Base-by-base conservation (phyloP, 2,888 invertebrate species). In the Bhutanitis thaidina region DNA sequence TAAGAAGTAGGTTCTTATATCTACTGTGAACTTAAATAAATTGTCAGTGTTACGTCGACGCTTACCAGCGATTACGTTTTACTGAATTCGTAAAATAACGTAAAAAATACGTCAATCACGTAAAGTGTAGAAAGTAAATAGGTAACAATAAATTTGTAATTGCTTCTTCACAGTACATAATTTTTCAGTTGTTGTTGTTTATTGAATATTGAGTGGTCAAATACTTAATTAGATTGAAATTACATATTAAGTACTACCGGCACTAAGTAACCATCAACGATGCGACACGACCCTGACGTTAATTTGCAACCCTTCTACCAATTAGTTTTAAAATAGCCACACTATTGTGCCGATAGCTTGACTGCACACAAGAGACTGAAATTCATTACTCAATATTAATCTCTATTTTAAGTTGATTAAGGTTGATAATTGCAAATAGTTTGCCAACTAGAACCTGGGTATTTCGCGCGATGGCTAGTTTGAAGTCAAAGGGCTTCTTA, bases 401-500 rank as follows among this genome's bases (percentile, higher is more conserved):
- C 74, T 64, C 55, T 81, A 69, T 49, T 1, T 0, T 0, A n/a
- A n/a, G 3, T 14, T n/a, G 3, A 7, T 0, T 77, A 74, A 60
- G 64, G 74, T 71, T 55, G 53, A 54, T 58, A 52, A 45, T 61
- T 12, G 36, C 30, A 34, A 47, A 65, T 71, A 65, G 69, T 74
- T 74, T 65, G 32, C 14, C 12, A 7, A 35, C 12, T 1, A 14
- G 43, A n/a, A 20, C 38, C 34, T 34, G 82, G 74, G 68, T 67
- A 78, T 71, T 77, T 77, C 73, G 74, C 71, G 67, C 71, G 70
- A 73, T 74, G 74, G 65, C 71, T 73, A 83, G 83, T 81, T 82
- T 82, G 83, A 84, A 88, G 86, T 87, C 87, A 84, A 87, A 85
- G 80, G 90, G 89, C 84, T 90, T 90, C 90, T 87, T 90, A 90